Evolutionary conservation across 2,113 vertebrate genomes (phyloP), one percentile per base, ranked within the genome.

Genomic region (Ia io): DNA sequence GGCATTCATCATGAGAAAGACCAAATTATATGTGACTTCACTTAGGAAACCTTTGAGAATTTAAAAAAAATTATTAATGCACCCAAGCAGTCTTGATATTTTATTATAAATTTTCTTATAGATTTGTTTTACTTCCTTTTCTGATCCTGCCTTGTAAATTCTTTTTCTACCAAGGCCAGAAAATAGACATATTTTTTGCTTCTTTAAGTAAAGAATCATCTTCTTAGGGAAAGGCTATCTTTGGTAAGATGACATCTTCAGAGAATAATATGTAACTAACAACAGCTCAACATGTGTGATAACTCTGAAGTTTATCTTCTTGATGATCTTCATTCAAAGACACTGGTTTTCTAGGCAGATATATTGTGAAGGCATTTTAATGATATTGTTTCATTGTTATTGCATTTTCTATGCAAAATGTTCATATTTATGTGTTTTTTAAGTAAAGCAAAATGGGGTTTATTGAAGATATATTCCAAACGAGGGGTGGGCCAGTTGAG

Each of bases 241-340:
- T 91, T 89, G 79, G 17, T 82, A 93, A 93, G 51, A 93, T 44
- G 59, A 56, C 8, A 65, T 73, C 92, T 95, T 88, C 78, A 44
- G 59, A 65, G 40, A 95, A 77, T 40, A 82, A 76, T 32, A 51
- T 42, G 9, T 86, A 93, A 80, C 80, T 89, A 80, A n/a, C 2
- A 70, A 14, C 17, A 51, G 67, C 53, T 74, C 47, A 79, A 35
- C n/a, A 79, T 74, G 47, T 25, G 28, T 49, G 23, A 13, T 78
- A 88, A 83, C 30, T 91, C 65, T 71, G 40, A 73, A 77, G 86
- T 95, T 92, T 71, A 79, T 42, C 59, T 51, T 90, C 28, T 84
- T 96, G 73, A 89, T 85, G 28, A 91, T 30, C 32, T 28, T 88
- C 28, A 70, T 70, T 74, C 40, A 90, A 88, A 96, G 12, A 49